phyloP scores from a whole-genome alignment of 2,888 invertebrate species.

The Drosophila percnosoma region DNA sequence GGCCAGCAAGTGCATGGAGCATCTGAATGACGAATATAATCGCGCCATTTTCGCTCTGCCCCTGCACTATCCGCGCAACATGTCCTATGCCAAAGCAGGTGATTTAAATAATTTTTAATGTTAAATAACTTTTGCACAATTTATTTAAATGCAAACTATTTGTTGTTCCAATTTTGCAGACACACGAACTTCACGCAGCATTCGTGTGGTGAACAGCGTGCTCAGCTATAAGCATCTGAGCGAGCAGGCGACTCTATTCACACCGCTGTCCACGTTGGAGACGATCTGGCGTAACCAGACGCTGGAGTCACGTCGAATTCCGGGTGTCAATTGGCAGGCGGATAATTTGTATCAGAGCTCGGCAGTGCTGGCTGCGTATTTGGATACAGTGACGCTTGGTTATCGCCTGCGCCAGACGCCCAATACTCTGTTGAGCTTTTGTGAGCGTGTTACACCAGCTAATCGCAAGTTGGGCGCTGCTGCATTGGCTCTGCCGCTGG shows the following conservation, averaged over 20 bases:
- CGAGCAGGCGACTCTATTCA: conserved; percentile 89
- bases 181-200: conserved; percentile 86
- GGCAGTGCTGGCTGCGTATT: conserved; percentile 91
- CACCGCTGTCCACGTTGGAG: conserved; percentile 89
- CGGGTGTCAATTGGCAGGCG: conserved; percentile 88
- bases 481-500: conserved; percentile 89
- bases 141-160: neutral
- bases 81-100: conserved; percentile 88
- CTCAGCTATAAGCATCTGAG: conserved; percentile 88
- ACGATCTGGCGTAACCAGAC: conserved; percentile 87
- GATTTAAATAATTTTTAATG: conserved; percentile 36
- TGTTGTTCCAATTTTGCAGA: conserved; percentile 60
- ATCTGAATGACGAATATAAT: conserved; percentile 93
- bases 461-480: conserved; percentile 91
- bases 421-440: conserved; percentile 87
- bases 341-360: conserved; percentile 92
- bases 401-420: conserved; percentile 88
- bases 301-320: conserved; percentile 86
- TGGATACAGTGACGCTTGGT: conserved; percentile 92
- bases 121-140: neutral
- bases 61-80: conserved; percentile 84
- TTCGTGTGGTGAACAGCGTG: conserved; percentile 89
- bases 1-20: conserved; percentile 89
- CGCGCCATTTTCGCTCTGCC: conserved; percentile 91
- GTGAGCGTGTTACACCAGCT: conserved; percentile 89